Percentiles rank a stretch among this genome's conserved stretches.
Evolutionary conservation across 1,140 invertebrate genomes (phyloP).

Genomic region (Eumaeus atala): DNA sequence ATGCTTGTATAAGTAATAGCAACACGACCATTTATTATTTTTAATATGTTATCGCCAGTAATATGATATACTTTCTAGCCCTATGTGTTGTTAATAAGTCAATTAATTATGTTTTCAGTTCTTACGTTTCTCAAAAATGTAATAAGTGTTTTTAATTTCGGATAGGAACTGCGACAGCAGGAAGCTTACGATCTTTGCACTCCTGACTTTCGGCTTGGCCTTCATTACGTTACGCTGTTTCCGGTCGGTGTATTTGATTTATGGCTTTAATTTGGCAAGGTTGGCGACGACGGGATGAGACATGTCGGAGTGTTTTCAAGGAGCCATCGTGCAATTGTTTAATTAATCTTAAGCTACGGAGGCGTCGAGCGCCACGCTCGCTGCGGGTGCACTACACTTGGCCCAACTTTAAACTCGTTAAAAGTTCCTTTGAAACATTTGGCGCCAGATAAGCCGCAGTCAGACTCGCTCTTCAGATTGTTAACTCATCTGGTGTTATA

Average conservation of each 20-base stretch:
- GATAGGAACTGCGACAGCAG: conserved; percentile 22
- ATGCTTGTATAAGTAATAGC: too few relatives aligned
- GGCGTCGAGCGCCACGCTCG: conserved; percentile 42
- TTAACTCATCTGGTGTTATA: conserved; percentile 71
- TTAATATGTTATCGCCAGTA: too few relatives aligned
- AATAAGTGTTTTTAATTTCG: conserved; percentile 1
- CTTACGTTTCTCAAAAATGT: too few relatives aligned
- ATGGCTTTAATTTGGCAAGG: conserved; percentile 72
- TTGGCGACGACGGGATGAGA: conserved; percentile 69
- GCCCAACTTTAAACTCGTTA: conserved; percentile 72
- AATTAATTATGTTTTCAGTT: too few relatives aligned
- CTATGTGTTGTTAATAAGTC: too few relatives aligned
- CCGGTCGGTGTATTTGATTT: conserved; percentile 70
- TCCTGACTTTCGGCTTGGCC: conserved; percentile 47
- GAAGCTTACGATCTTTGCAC: conserved; percentile 35
- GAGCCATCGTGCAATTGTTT: conserved; percentile 72
- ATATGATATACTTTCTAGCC: too few relatives aligned
- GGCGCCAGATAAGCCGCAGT: conserved; percentile 70
- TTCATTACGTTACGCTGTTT: conserved; percentile 66
- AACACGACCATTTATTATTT: too few relatives aligned
- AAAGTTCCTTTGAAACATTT: conserved; percentile 73
- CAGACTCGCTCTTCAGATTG: conserved; percentile 64
- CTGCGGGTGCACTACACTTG: conserved; percentile 67
- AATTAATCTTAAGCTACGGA: conserved; percentile 70
- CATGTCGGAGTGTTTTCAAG: conserved; percentile 72